Evolutionary conservation across 2,797 vertebrate genomes (phyloP).

Genomic region (Vireo griseus): DNA sequence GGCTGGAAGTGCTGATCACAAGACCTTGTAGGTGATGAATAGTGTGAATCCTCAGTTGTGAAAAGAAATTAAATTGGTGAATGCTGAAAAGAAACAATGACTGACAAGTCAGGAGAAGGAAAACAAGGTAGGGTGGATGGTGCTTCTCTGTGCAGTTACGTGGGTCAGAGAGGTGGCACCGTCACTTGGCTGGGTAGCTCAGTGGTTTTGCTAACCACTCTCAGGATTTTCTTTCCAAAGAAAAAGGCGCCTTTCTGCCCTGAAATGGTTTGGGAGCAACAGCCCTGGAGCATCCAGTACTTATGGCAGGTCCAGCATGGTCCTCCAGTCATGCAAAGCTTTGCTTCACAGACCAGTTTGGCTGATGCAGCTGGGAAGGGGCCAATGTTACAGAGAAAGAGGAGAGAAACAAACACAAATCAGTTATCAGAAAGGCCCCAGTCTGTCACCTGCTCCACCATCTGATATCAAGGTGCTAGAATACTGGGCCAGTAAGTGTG

Average conservation of each 20-base stretch:
- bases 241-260: neutral
- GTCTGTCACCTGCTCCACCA: neutral
- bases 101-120: neutral
- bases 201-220: neutral
- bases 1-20: neutral
- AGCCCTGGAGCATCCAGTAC: neutral
- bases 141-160: neutral
- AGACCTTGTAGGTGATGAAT: neutral
- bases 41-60: neutral
- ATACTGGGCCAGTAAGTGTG: neutral
- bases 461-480: neutral
- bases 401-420: neutral
- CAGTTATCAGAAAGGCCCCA: neutral
- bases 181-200: neutral
- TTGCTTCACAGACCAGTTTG: neutral
- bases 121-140: neutral
- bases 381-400: neutral
- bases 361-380: neutral
- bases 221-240: neutral
- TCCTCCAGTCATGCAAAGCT: neutral
- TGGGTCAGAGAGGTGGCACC: neutral
- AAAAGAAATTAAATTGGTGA: neutral
- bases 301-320: neutral
- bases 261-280: neutral
- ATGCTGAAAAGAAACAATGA: neutral